Evolutionary conservation across 1,140 invertebrate genomes (phyloP).

Genomic region (Nylanderia fulva): DNA sequence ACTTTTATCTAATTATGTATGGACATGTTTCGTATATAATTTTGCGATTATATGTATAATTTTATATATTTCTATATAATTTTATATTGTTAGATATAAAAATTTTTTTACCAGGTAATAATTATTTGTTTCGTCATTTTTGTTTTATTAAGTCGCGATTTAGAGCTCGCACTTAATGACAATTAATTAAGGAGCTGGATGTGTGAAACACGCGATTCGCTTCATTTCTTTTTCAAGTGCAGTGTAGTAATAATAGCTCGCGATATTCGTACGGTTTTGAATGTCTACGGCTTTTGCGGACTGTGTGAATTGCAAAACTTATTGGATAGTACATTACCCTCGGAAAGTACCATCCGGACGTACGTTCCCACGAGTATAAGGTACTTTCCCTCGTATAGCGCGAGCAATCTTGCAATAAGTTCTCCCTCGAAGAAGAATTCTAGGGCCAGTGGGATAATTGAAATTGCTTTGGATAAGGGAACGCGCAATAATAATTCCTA

Average conservation of each 20-base stretch:
- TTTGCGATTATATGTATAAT: no score
- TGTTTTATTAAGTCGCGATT: neutral
- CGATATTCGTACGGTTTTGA: neutral
- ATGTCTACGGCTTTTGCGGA: neutral
- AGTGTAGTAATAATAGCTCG: neutral
- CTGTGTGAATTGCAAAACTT: slow-evolving; percentile 17
- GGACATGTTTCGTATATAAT: no score
- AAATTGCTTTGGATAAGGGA: neutral
- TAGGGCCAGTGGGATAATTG: slow-evolving; percentile 5
- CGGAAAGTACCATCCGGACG: slow-evolving; percentile 31
- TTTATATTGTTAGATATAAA: no score
- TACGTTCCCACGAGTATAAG: slow-evolving; percentile 52
- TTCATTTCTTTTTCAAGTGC: neutral
- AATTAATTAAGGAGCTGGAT: neutral
- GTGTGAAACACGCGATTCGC: neutral
- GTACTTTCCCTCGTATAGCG: neutral
- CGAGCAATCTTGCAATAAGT: slow-evolving; percentile 24
- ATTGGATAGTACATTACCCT: slow-evolving; percentile 6
- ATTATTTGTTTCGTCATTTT: neutral
- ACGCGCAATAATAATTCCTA: neutral
- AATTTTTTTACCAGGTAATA: no score
- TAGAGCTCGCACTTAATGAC: neutral
- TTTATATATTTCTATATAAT: no score
- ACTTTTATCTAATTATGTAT: no score
- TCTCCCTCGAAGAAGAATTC: neutral